Percentiles rank a stretch among this genome's conserved stretches.
Conservation (phyloP, 1,140 invertebrate species). For the Bombyx mandarina region DNA sequence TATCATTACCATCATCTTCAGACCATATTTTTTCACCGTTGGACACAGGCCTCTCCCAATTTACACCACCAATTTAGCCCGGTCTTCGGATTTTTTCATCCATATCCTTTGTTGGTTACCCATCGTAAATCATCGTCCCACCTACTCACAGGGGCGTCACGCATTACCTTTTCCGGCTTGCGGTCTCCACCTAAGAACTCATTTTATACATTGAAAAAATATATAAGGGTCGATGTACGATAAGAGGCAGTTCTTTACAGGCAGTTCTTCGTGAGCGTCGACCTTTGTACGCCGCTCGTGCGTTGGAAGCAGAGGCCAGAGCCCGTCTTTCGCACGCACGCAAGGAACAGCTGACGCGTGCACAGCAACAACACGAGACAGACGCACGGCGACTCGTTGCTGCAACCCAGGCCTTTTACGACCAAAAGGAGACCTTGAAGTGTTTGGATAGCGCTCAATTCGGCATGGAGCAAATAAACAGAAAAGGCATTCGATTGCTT, state of each 20-base stretch:
- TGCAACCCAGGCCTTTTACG: slow-evolving; percentile 25
- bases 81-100: too few species aligned
- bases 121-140: too few species aligned
- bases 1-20: too few species aligned
- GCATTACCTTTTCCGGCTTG: too few species aligned
- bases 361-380: slow-evolving; percentile 39
- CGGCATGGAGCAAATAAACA: slow-evolving; percentile 50
- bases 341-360: slow-evolving; percentile 33
- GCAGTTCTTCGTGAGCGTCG: slow-evolving; percentile 45
- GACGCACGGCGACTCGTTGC: slow-evolving; percentile 41
- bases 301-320: slow-evolving; percentile 34
- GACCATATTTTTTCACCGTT: too few species aligned
- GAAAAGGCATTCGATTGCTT: slow-evolving; percentile 37
- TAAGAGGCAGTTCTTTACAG: slow-evolving; percentile 13
- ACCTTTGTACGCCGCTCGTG: slow-evolving; percentile 47
- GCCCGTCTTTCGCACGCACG: slow-evolving; percentile 34
- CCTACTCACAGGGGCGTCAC: too few species aligned
- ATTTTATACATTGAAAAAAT: too few species aligned
- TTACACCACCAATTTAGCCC: too few species aligned
- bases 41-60: too few species aligned
- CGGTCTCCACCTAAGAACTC: too few species aligned
- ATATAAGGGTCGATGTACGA: too few species aligned
- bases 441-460: slow-evolving; percentile 53
- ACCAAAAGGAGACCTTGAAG: slow-evolving; percentile 43
- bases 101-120: too few species aligned